Base-by-base conservation (phyloP, 2,797 vertebrate genomes). In the Myotis myotis region DNA sequence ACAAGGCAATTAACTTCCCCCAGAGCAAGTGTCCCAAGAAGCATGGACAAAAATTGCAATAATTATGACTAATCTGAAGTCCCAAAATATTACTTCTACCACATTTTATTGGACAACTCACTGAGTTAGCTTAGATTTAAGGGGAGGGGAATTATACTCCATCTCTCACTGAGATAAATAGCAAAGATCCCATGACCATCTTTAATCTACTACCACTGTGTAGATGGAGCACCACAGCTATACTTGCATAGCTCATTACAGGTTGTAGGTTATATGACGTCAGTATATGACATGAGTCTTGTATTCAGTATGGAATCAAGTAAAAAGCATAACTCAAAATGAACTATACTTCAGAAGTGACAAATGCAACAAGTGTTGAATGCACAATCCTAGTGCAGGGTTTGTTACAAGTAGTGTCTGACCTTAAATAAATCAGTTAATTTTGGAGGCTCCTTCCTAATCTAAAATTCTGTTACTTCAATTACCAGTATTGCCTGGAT, bases 361-460 rank as follows among this genome's bases (percentile, higher is more conserved):
- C 70, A 91, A 80, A 93, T 17, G 53, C 82, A 94, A 60, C 64
- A 86, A 64, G 64, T 70, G 62, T 80, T 74, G 70, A 86, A 62
- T 20, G 86, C 38, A 41, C 17, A 92, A 83, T 88, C 28, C 47
- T 88, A 49, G 57, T 75, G 16, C 6, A 13, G 57, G 19, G 36
- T 96, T 96, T 79, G 57, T 79, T 92, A 89, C 90, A 95, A 94
- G 90, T 96, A 97, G 60, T 82, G 11, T 88, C 64, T 97, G 96
- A 96, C 90, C 75, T 95, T 91, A 95, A 79, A 70, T 94, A 94
- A 93, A 95, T 95, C 94, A 92, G 81, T 90, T 93, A 64, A 88
- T 92, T 93, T 96, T 51, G 38, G 87, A 95, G 44, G 60, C 68
- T 92, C 33, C 62, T 87, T 92, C 49, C 33, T 70, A 74, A 81